These are phyloP conservation scores for Drosophila siamana DNA, from an alignment of 2,888 invertebrate species.

Conservation along the genomic window DNA sequence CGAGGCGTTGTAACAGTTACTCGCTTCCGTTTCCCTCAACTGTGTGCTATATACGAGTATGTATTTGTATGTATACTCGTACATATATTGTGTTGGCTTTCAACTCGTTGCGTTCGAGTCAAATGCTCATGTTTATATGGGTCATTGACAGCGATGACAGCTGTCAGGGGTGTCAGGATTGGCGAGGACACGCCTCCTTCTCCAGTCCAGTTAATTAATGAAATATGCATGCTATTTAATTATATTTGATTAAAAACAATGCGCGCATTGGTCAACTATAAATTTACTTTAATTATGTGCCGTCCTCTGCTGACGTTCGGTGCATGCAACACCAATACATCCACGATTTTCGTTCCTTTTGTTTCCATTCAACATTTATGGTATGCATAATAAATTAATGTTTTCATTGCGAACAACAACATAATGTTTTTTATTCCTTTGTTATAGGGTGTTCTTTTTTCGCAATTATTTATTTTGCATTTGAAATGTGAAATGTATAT, in stretches of 20 bases:
- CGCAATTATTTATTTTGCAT: conserved; percentile 59
- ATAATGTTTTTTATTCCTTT: conserved; percentile 22
- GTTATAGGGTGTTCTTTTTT: conserved; percentile 7
- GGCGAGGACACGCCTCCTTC: conserved; percentile 21
- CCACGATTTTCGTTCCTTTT: conserved; percentile 27
- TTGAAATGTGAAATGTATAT: conserved; percentile 34
- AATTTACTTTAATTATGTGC: conserved; percentile 65
- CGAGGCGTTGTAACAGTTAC: conserved; percentile 21
- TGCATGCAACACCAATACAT: conserved; percentile 6
- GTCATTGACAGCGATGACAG: conserved; percentile 57
- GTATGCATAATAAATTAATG: conserved; percentile 53
- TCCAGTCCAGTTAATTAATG: conserved; percentile 57
- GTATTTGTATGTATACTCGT: too few relatives aligned
- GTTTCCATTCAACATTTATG: conserved; percentile 37
- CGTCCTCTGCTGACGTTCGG: conserved; percentile 14
- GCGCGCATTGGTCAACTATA: conserved; percentile 37
- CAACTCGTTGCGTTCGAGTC: conserved; percentile 5
- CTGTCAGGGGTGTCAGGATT: conserved; percentile 48
- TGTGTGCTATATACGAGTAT: too few relatives aligned
- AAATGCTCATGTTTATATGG: conserved; percentile 24
- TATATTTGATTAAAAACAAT: conserved; percentile 77
- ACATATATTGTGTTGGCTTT: background rate
- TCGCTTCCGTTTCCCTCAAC: conserved; percentile 14
- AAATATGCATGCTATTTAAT: conserved; percentile 67
- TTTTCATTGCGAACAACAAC: conserved; percentile 34